Base-by-base conservation (phyloP, 1,140 invertebrate genomes). In the Charaxes varanes region DNA sequence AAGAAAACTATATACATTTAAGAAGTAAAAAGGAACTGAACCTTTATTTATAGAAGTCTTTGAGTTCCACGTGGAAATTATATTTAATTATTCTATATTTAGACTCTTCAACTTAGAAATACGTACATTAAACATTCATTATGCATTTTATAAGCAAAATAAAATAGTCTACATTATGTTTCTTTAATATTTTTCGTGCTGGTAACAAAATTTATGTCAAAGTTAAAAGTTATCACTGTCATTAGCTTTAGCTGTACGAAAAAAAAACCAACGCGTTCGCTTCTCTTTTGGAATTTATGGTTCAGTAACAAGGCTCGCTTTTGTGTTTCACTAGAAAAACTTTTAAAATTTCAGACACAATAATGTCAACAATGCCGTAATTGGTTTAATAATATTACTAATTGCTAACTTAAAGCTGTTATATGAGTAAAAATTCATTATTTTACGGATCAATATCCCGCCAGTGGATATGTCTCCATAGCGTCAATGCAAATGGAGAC, bases 201-300 rank as follows among this genome's bases (percentile, higher is more conserved):
- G 57, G 62, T 60, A 70, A 73, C 24, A 43, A 52, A 32, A 12
- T 24, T 37, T 3, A 36, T 61, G 68, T 73, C 66, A 77, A 65
- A 61, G 50, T 61, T 62, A 58, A 62, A 72, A 71, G 59, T 66
- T 52, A 58, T 59, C 41, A 49, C 69, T 73, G 71, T 76, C 71
- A 76, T 76, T 76, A 76, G 59, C 64, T 62, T 49, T 53, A 16
- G 28, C n/a, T n/a, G n/a, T n/a, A 55, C 16, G 40, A 55, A 77
- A 80, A 80, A 82, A 82, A 78, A 80, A 78, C 50, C 66, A 79
- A 72, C 65, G 71, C 76, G 74, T 66, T 73, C 74, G 76, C 76
- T 82, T 82, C 78, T 82, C 78, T 80, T 82, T 82, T 80, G 76
- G 76, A 79, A 80, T 82, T 82, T 82, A 82, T 82, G 73, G 66